These are phyloP conservation scores for Phycodurus eques DNA, from an alignment of 2,113 vertebrate species.

Conservation along the genomic window DNA sequence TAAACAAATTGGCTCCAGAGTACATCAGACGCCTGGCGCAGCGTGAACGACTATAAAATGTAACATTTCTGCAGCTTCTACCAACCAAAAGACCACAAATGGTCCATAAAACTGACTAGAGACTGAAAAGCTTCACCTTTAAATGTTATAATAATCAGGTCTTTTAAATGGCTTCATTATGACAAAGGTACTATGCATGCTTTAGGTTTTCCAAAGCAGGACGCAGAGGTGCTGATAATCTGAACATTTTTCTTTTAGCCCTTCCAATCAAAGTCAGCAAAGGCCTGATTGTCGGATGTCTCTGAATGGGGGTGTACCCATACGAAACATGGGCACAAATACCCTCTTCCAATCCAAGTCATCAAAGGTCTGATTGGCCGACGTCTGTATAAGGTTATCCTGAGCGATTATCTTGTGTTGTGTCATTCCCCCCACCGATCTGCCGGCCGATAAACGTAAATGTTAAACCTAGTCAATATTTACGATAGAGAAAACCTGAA, in stretches of 20 bases:
- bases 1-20: constrained; percentile 67
- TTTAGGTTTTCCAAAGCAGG: not conserved
- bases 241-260: not conserved
- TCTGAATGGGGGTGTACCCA: not conserved
- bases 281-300: not conserved
- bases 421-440: too few species aligned
- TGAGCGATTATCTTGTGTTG: too few species aligned
- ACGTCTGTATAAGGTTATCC: too few species aligned
- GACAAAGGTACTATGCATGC: not conserved
- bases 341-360: too few species aligned
- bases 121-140: not conserved
- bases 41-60: constrained; percentile 58
- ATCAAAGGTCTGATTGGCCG: too few species aligned
- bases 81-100: not conserved
- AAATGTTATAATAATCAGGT: not conserved
- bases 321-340: not conserved
- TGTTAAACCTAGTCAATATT: too few species aligned
- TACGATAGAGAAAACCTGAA: too few species aligned
- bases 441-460: too few species aligned
- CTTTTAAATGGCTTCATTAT: not conserved
- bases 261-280: not conserved
- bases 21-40: constrained; percentile 63
- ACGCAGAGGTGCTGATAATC: not conserved
- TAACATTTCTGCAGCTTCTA: constrained; percentile 50
- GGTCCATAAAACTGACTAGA: not conserved